phyloP scores from a whole-genome alignment of 2,888 invertebrate genomes.

The Aelia acuminata region DNA sequence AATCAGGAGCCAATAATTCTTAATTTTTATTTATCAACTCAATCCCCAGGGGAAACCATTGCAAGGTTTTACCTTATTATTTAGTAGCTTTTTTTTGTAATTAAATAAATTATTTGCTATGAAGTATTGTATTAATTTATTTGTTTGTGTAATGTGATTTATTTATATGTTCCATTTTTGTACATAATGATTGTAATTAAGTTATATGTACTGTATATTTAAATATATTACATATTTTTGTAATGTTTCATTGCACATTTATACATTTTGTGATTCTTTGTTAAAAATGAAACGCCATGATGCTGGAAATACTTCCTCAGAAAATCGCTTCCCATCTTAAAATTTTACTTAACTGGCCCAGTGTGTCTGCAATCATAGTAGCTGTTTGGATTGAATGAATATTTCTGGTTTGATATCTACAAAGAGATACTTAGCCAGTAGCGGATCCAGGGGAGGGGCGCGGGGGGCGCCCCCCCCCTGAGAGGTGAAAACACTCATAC shows the following conservation, averaged over 20 bases:
- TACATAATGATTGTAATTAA: neutral
- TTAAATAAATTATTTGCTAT: neutral
- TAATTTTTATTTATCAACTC: too few species aligned
- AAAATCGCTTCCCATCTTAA: neutral
- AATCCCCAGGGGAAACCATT: neutral
- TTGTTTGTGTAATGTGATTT: neutral
- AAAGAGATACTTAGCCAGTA: too few species aligned
- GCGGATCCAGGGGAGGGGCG: too few species aligned
- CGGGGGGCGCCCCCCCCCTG: too few species aligned
- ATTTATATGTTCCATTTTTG: slow-evolving; percentile 25
- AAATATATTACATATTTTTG: slow-evolving; percentile 31
- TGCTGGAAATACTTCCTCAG: neutral
- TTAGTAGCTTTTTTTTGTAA: neutral
- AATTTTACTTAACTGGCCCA: too few species aligned
- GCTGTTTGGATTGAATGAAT: too few species aligned
- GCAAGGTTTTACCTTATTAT: neutral
- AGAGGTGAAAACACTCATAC: too few species aligned
- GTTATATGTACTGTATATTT: slow-evolving; percentile 30
- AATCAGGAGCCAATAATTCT: neutral
- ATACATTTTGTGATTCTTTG: neutral
- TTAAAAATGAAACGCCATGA: neutral
- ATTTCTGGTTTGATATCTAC: too few species aligned
- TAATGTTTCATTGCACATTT: slow-evolving; percentile 9
- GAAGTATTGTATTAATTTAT: slow-evolving; percentile 21
- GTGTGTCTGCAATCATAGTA: too few species aligned